Base-by-base conservation (phyloP, 2,888 invertebrate species). In the Ormyrus nitidulus region DNA sequence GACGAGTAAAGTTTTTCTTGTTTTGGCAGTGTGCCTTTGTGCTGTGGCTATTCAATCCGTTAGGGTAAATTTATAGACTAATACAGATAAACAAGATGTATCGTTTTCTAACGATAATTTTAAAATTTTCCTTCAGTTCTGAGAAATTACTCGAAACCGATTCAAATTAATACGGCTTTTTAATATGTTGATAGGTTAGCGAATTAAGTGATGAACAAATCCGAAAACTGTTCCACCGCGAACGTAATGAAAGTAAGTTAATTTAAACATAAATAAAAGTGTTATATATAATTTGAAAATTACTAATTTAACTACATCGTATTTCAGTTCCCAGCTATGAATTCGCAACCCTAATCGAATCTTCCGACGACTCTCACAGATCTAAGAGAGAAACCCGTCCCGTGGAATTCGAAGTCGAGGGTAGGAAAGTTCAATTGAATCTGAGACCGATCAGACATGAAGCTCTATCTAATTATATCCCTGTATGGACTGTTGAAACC, bases 401-500 rank as follows among this genome's bases (percentile, higher is more conserved):
- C 6, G 74, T 75, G 6, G 75, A 74, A 62, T 75, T 79, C 10
- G 58, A 64, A 58, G 44, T 79, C 8, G 79, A 79, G n/a, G 75
- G 70, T 48, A 58, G 56, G 9, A 74, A 64, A 66, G n/a, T 61
- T 62, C 51, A 51, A 56, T 69, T 79, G 13, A 54, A 64, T 1
- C 71, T 79, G 2, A 70, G 6, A 34, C 70, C 69, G 5, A 11
- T 61, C 2, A 58, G 70, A 10, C 34, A 71, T n/a, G 10, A 75
- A 6, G 48, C n/a, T 3, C 2, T 74, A 1, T 13, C 61, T 34
- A 5, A 0, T 5, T 6, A 69, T 49, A 44, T 64, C 10, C 79
- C 74, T 5, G 74, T 79, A 13, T 79, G 74, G 74, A 79, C 66
- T 3, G 79, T 66, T 11, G 70, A 69, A 64, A 62, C 74, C 13